Base-by-base conservation (phyloP, 2,888 invertebrate species). In the Anaspis maculata region DNA sequence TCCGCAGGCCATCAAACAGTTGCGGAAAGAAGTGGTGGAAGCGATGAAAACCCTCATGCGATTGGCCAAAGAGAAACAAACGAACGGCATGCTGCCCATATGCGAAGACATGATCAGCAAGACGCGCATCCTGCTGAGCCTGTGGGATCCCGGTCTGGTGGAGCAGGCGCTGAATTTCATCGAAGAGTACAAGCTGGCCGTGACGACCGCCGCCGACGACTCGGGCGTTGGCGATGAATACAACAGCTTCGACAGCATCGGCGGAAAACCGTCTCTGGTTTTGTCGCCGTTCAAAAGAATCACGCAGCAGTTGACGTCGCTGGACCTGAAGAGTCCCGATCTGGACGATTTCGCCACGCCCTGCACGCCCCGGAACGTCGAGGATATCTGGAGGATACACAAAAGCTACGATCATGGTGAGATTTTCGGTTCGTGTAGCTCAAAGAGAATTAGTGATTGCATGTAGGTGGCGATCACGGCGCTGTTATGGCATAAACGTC, bases 111-210 rank as follows among this genome's bases (percentile, higher is more conserved):
- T 83, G 80, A 76, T 83, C 36, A 71, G 72, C 15, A 85, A 87
- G 71, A 83, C 88, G 0, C 74, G 82, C 41, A 83, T 83, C 30
- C 68, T 92, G 34, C 67, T 90, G 2, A 79, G 81, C 29, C 72
- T 91, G 2, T 92, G 91, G 85, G 88, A 91, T 58, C 83, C 87
- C 0, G 78, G 78, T 5, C 68, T 88, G 21, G 83, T 92, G 0
- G 90, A 91, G 57, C 88, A 91, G 57, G 85, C 89, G 0, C 70
- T 92, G 25, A 77, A 79, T 6, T 85, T 83, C 51, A 77, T 91
- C 27, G 88, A 89, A 49, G 80, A 84, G 60, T 79, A 85, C 51
- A 83, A 79, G 61, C 66, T 77, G 5, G n/a, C 5, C 4, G 12
- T 11, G 12, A 25, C 12, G 25, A 56, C 64, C 50, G 38, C 48